Base-by-base conservation (phyloP, 2,113 vertebrate species). In the Gambusia holbrooki region DNA sequence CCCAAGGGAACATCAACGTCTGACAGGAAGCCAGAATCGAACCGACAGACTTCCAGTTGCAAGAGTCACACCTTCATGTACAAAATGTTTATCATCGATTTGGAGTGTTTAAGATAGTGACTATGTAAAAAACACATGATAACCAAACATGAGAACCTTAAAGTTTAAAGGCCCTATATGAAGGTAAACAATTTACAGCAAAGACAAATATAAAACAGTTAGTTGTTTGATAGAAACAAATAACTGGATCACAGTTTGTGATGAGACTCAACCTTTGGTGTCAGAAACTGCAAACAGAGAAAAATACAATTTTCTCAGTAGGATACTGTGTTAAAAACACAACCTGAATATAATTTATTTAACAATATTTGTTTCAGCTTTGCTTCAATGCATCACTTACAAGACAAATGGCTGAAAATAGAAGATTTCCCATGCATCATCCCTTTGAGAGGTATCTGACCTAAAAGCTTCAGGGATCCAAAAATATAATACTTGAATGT, bases 401-500 rank as follows among this genome's bases (percentile, higher is more conserved):
- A 58, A 77, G 71, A 73, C 54, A 86, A 82, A 76, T 11, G 7
- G 65, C 33, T 71, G 66, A 58, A 83, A 84, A 89, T 71, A 86
- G 78, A 81, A 62, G 12, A 22, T 33, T 73, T 71, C 29, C 64
- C 17, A 63, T 67, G 28, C 63, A 29, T 17, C 62, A n/a, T n/a
- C 35, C 37, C 69, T 19, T 15, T 67, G 66, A 78, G 33, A 29
- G 70, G 32, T 9, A 67, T 35, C 70, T 35, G 67, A 74, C 76
- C 72, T 74, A 76, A 82, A 84, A 25, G 54, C 79, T 82, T 77
- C 64, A 75, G 66, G 37, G 60, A 70, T 73, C 85, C 90, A 93
- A 90, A 92, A 89, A 90, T 90, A 92, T 71, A 61, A 40, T 15
- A 17, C 54, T 65, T 60, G 4, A 79, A 48, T 33, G 51, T 71